A percentile compares a stretch with the other conserved stretches of the same genome.
Evolutionary conservation across 2,797 vertebrate genomes (phyloP).

Genomic region (Phaenicophaeus curvirostris): DNA sequence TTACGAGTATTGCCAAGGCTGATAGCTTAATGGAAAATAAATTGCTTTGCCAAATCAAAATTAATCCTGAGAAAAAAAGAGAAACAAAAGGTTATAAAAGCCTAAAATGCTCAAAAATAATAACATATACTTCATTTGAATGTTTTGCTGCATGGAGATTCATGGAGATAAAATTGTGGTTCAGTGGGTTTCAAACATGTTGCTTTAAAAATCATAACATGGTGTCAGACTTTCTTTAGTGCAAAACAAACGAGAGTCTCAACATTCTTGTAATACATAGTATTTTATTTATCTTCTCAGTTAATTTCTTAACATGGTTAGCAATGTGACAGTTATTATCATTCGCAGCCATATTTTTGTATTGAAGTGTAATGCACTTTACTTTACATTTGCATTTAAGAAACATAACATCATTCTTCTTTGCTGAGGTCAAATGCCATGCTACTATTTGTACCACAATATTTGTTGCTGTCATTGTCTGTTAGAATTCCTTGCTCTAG

Average conservation of each 20-base stretch:
- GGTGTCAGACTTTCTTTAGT: neutral
- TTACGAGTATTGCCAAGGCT: neutral
- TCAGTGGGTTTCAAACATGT: neutral
- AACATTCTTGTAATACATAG: neutral
- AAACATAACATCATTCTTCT: neutral
- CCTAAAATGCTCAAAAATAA: neutral
- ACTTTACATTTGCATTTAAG: neutral
- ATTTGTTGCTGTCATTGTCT: neutral
- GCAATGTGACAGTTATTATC: neutral
- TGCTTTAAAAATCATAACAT: neutral
- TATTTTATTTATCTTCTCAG: neutral
- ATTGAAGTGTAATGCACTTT: neutral
- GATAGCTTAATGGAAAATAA: neutral
- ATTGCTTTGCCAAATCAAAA: neutral
- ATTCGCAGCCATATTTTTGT: neutral
- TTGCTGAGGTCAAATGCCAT: neutral
- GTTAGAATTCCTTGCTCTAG: neutral
- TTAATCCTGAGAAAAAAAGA: neutral
- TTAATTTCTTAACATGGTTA: neutral
- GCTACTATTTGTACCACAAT: neutral
- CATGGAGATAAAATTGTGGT: neutral
- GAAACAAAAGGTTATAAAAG: neutral
- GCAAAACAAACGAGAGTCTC: neutral
- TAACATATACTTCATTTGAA: neutral
- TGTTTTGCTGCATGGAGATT: neutral